phyloP scores from a whole-genome alignment of 1,140 invertebrate species.

The Conus ventricosus region DNA sequence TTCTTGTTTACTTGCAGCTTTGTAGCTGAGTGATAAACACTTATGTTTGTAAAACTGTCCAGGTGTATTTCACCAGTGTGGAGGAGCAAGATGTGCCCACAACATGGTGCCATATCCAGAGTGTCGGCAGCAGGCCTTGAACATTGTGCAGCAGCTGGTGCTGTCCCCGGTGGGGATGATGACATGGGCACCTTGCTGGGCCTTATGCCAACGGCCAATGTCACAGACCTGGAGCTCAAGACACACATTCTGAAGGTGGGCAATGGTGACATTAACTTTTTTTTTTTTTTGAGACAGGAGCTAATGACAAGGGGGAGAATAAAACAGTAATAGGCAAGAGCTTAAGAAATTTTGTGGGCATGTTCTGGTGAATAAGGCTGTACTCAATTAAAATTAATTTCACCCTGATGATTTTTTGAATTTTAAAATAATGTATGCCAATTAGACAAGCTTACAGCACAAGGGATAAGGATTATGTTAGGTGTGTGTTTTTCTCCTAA shows the following conservation, averaged over 20 bases:
- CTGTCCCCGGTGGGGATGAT: conserved; percentile 94
- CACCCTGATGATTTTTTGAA: too few species aligned
- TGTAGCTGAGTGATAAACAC: background rate
- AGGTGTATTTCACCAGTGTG: conserved; percentile 91
- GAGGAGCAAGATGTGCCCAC: conserved; percentile 92
- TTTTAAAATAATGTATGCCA: too few species aligned
- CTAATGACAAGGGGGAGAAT: too few species aligned
- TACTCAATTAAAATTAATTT: too few species aligned
- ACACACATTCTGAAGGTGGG: conserved; percentile 90
- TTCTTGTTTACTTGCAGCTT: background rate
- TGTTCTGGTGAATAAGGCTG: too few species aligned
- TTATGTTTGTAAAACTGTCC: background rate
- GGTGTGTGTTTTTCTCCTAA: too few species aligned
- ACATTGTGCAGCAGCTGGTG: conserved; percentile 87
- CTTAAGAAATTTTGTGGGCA: too few species aligned
- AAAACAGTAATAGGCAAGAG: too few species aligned
- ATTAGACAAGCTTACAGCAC: too few species aligned
- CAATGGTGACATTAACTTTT: background rate
- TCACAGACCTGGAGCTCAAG: conserved; percentile 87
- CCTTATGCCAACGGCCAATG: conserved; percentile 90
- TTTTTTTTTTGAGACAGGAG: too few species aligned
- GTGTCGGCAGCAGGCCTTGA: conserved; percentile 87
- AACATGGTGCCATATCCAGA: conserved; percentile 90
- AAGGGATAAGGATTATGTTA: too few species aligned
- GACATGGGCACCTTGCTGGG: conserved; percentile 94